phyloP scores from a whole-genome alignment of 2,797 vertebrate genomes.

The Microcaecilia unicolor region DNA sequence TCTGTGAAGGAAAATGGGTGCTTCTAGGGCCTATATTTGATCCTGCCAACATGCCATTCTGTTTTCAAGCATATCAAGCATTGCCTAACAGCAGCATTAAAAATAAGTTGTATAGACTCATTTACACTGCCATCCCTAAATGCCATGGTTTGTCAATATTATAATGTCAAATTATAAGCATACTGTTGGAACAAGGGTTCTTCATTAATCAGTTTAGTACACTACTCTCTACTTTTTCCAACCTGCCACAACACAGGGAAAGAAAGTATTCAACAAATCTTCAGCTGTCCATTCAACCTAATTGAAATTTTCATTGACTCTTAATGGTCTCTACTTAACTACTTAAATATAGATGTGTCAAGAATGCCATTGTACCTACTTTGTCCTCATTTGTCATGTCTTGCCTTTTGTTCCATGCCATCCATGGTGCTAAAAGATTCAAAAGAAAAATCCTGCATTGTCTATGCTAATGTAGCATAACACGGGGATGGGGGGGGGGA shows the following conservation, averaged over 20 bases:
- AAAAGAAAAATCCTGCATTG: conserved; percentile 33
- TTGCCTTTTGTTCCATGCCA: too few relatives aligned
- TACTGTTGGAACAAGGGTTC: background rate
- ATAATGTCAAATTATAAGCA: conserved; percentile 8
- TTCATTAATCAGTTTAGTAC: background rate
- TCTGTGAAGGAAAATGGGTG: background rate
- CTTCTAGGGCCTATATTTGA: background rate
- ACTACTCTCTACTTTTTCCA: background rate
- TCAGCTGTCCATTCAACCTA: conserved; percentile 12
- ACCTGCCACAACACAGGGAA: conserved; percentile 29
- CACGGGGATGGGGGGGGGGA: too few relatives aligned
- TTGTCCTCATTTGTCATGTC: too few relatives aligned
- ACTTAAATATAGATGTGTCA: background rate
- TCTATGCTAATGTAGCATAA: conserved; percentile 51
- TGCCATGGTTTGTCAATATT: conserved; percentile 12
- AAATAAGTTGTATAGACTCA: conserved; percentile 12
- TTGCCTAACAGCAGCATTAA: background rate
- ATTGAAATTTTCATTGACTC: conserved; percentile 34
- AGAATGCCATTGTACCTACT: conserved; percentile 5
- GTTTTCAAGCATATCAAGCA: conserved; percentile 17
- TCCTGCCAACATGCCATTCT: conserved; percentile 13
- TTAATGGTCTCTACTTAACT: conserved; percentile 8
- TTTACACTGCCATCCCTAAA: conserved; percentile 26
- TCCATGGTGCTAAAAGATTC: too few relatives aligned
- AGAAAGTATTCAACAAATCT: conserved; percentile 25